Evolutionary conservation across 2,797 vertebrate species (phyloP).

Genomic region (Chromobotia macracanthus): DNA sequence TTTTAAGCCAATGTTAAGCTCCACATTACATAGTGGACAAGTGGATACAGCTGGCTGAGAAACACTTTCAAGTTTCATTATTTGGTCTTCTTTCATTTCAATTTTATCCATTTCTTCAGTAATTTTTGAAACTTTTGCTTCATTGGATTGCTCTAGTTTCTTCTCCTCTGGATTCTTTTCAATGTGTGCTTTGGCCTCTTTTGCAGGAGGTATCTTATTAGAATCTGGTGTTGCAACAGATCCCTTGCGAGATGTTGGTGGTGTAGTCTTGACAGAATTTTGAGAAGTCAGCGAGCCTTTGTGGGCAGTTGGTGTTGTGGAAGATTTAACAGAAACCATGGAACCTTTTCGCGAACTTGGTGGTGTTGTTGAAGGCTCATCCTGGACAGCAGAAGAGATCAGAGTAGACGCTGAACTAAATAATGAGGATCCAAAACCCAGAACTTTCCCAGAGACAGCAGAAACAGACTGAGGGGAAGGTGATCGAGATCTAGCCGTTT

Average conservation of each 20-base stretch:
- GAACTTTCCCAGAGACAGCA: constrained; percentile 84
- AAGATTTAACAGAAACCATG: constrained; percentile 9
- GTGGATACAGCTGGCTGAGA: constrained; percentile 57
- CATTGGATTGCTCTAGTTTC: constrained; percentile 23
- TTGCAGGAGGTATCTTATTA: constrained; percentile 6
- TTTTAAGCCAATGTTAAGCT: constrained; percentile 82
- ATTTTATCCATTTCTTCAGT: constrained; percentile 31
- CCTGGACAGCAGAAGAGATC: constrained; percentile 81
- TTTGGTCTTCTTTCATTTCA: constrained; percentile 7
- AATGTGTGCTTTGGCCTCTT: constrained; percentile 20
- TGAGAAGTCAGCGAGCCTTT: constrained; percentile 67
- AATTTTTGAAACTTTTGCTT: constrained; percentile 12
- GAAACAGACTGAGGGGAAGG: constrained; percentile 80
- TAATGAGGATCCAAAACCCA: constrained; percentile 87
- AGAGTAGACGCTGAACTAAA: constrained; percentile 88
- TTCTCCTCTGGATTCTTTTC: constrained; percentile 45
- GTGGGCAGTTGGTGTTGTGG: constrained; percentile 42
- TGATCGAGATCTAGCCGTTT: constrained; percentile 79
- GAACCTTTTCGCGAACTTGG: constrained; percentile 40
- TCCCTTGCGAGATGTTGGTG: constrained; percentile 49
- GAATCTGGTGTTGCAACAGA: constrained; percentile 40
- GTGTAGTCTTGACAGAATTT: constrained; percentile 69
- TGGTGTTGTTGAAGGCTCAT: constrained; percentile 70
- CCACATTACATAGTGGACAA: constrained; percentile 90
- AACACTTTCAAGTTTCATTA: constrained; percentile 5